These are phyloP conservation scores for Arctopsyche grandis DNA, from an alignment of 1,140 invertebrate species.

Conservation along the genomic window DNA sequence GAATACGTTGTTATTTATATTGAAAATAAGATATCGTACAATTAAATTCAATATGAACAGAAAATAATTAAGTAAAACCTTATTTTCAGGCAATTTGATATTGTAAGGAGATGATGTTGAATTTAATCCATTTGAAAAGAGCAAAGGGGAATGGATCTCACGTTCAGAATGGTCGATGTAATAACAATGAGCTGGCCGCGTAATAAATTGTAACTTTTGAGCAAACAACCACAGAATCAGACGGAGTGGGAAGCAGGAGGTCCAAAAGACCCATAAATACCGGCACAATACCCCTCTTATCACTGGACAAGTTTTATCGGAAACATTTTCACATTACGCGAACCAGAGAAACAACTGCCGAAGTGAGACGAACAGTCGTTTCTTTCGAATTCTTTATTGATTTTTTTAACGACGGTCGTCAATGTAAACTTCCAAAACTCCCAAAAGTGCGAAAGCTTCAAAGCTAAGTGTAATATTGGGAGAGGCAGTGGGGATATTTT, in stretches of 20 bases:
- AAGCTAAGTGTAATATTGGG: too few relatives aligned
- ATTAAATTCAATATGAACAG: too few relatives aligned
- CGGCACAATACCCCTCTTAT: conserved; percentile 6
- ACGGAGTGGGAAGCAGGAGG: neutral
- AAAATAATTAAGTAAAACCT: too few relatives aligned
- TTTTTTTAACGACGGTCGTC: too few relatives aligned
- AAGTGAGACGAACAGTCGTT: neutral
- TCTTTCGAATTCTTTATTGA: too few relatives aligned
- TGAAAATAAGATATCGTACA: too few relatives aligned
- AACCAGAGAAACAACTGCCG: neutral
- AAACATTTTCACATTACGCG: conserved; percentile 19
- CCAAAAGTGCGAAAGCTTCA: too few relatives aligned
- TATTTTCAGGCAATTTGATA: too few relatives aligned
- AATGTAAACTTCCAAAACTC: too few relatives aligned
- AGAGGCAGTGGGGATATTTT: too few relatives aligned
- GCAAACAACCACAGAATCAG: neutral
- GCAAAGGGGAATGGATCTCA: neutral
- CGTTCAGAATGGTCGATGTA: neutral
- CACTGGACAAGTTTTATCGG: conserved; percentile 18
- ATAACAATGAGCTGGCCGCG: conserved; percentile 8
- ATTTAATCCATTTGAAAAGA: neutral
- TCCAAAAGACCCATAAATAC: conserved; percentile 9
- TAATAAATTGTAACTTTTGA: conserved; percentile 25
- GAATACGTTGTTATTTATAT: too few relatives aligned
- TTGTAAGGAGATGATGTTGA: too few relatives aligned